Percentiles rank a stretch among this genome's conserved stretches.
phyloP scores from a whole-genome alignment of 2,113 vertebrate species.

The Laterallus jamaicensis region DNA sequence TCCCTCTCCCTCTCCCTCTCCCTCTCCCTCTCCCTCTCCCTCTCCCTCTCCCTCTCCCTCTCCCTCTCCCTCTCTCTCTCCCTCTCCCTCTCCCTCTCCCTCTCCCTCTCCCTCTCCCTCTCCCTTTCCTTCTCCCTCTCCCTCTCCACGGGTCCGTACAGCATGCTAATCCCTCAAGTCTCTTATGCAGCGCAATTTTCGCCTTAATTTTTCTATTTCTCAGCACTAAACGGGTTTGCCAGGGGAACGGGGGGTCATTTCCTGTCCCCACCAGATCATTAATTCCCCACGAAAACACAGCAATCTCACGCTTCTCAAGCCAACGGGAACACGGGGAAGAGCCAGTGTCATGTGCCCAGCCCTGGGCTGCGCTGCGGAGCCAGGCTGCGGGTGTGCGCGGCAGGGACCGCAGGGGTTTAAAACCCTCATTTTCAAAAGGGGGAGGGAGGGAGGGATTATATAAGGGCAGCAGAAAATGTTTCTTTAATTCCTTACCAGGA shows the following conservation, averaged over 20 bases:
- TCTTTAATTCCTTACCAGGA: conserved; percentile 22
- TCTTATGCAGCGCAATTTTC: conserved; percentile 18
- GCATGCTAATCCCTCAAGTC: conserved; percentile 20
- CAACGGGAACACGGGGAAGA: background rate
- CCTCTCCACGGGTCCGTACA: background rate
- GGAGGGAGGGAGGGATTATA: background rate
- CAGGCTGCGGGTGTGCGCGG: background rate
- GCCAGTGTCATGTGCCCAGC: background rate
- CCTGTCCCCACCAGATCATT: background rate
- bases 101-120: background rate
- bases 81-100: background rate
- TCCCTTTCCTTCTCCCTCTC: background rate
- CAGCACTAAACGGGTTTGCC: background rate
- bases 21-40: background rate
- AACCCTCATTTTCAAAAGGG: background rate
- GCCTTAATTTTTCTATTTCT: conserved; percentile 53
- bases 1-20: background rate
- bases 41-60: background rate
- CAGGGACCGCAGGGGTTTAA: background rate
- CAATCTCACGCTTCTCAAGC: background rate
- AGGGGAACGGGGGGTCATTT: background rate
- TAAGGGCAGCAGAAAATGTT: background rate
- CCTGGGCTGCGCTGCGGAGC: background rate
- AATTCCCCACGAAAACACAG: background rate
- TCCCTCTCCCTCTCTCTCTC: background rate